Evolutionary conservation across 1,140 invertebrate species (phyloP), one percentile per base, ranked within the genome.

Genomic region (Euura saliciscinereae): DNA sequence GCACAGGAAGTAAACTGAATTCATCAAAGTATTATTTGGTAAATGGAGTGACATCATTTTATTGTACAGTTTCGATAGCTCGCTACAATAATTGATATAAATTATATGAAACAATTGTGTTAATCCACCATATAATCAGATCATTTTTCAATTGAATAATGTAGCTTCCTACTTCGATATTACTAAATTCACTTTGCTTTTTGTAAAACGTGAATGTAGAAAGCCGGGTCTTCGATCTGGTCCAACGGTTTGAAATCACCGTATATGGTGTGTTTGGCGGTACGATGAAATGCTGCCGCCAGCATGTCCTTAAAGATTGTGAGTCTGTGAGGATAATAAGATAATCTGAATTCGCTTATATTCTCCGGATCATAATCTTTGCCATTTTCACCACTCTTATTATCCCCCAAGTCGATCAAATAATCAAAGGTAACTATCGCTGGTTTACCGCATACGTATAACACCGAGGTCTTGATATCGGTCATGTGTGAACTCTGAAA

Each of bases 121-220:
- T 8, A 59, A 2, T 59, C 13, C 51, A 3, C 28, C 28, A 28
- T 28, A 5, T 8, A n/a, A 11, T 4, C 13, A 2, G 51, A 59
- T 59, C 2, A 59, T 59, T 59, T 6, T 59, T 6, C 51, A 6
- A 59, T 59, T 6, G 2, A 59, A 59, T 59, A 5, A 59, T 28
- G 28, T 28, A 28, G 28, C 28, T 28, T 28, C 28, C 51, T 59
- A 8, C 3, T 59, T n/a, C 51, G 28, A 28, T 28, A 28, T 28
- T 28, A 28, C 28, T 28, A 28, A 28, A 28, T 28, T 28, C 5
- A 8, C 8, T 59, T n/a, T 59, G 8, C 13, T 80, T 95, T 96
- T 85, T 95, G 89, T 70, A 96, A 88, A 6, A 96, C 89, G 79
- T 97, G 95, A 70, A 97, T 95, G 77, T 95, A 97, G 84, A 96